These are phyloP conservation scores for Neodiprion fabricii DNA, from an alignment of 1,140 invertebrate genomes.

Conservation along the genomic window DNA sequence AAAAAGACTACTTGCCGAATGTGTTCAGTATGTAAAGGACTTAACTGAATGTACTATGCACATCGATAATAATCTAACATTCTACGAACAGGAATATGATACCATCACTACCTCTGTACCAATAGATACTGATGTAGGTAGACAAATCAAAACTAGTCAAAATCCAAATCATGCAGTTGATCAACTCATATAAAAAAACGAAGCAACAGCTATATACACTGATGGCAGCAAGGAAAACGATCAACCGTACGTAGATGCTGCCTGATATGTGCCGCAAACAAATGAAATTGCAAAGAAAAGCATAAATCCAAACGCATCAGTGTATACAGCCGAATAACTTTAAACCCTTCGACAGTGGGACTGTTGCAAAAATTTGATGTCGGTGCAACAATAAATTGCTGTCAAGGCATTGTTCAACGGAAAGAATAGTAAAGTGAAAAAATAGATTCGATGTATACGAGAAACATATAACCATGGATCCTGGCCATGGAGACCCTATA, in stretches of 20 bases:
- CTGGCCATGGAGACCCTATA: too few species aligned
- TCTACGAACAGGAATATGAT: background rate
- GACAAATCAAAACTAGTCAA: background rate
- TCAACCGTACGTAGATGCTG: background rate
- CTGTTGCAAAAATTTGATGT: too few species aligned
- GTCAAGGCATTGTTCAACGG: too few species aligned
- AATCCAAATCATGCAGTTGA: constrained; percentile 1
- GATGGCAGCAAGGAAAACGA: constrained; percentile 12
- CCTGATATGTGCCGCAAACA: background rate
- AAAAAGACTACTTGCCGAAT: background rate
- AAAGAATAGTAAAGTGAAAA: too few species aligned
- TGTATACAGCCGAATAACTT: constrained; percentile 11
- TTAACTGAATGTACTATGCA: background rate
- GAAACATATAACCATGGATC: too few species aligned
- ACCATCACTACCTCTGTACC: background rate
- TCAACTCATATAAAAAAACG: background rate
- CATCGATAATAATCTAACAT: background rate
- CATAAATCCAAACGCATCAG: background rate
- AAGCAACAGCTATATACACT: constrained; percentile 12
- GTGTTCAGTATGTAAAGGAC: background rate
- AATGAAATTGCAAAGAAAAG: background rate
- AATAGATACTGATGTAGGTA: background rate
- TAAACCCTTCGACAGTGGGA: too few species aligned
- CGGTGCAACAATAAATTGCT: too few species aligned
- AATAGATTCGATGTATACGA: too few species aligned